Evolutionary conservation across 2,113 vertebrate species (phyloP).

Genomic region (Corythoichthys intestinalis): DNA sequence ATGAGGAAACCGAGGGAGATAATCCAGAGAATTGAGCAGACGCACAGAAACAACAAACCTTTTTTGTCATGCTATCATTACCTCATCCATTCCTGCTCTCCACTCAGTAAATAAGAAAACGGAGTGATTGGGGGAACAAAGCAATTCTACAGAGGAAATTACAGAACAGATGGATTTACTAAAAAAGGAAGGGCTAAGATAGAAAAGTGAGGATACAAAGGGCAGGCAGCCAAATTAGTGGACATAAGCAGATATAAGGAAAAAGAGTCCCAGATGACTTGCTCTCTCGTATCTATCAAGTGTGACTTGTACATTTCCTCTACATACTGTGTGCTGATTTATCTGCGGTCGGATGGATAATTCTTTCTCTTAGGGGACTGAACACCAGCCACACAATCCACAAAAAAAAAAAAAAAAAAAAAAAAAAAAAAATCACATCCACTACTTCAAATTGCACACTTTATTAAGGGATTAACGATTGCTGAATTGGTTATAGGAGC

Average conservation of each 20-base stretch:
- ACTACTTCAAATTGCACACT: not conserved
- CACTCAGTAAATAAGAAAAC: slow-evolving; percentile 56
- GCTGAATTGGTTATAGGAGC: too few relatives aligned
- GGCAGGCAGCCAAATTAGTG: slow-evolving; percentile 33
- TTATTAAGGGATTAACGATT: too few relatives aligned
- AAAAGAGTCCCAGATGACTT: slow-evolving; percentile 23
- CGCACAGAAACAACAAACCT: slow-evolving; percentile 32
- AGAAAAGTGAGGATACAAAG: slow-evolving; percentile 25
- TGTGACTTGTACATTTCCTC: slow-evolving; percentile 60
- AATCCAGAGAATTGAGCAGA: slow-evolving; percentile 18
- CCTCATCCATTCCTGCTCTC: slow-evolving; percentile 50
- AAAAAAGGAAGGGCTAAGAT: slow-evolving; percentile 15
- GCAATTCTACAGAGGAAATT: slow-evolving; percentile 39
- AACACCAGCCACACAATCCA: slow-evolving; percentile 5
- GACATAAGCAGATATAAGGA: slow-evolving; percentile 16
- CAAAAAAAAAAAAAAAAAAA: too few relatives aligned
- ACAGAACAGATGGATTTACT: slow-evolving; percentile 28
- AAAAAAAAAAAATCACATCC: not conserved
- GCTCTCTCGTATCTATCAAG: slow-evolving; percentile 63
- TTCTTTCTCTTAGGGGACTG: slow-evolving; percentile 45
- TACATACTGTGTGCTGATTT: slow-evolving; percentile 51
- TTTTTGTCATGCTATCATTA: slow-evolving; percentile 58
- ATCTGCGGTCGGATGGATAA: slow-evolving; percentile 56
- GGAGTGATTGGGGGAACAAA: slow-evolving; percentile 36
- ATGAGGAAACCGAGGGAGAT: slow-evolving; percentile 32